Conservation (phyloP, 2,797 vertebrate genomes). For the Centroberyx gerrardi region DNA sequence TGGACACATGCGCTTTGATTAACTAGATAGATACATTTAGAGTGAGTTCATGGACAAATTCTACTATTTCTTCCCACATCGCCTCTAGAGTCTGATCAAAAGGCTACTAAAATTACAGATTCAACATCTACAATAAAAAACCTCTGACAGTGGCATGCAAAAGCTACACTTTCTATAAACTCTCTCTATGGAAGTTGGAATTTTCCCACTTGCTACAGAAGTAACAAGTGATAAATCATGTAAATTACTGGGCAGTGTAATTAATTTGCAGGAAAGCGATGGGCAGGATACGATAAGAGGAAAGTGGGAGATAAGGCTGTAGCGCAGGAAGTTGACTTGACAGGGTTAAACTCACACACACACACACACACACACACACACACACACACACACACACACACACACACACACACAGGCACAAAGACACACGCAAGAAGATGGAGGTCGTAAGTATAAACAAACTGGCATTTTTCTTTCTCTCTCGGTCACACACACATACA, state of each 20-base stretch:
- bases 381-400: background rate
- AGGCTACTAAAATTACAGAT: no score
- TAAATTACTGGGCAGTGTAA: background rate
- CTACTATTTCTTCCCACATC: no score
- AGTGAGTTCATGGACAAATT: no score
- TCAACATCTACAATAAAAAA: no score
- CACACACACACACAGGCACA: background rate
- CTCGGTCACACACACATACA: background rate
- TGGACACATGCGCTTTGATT: no score
- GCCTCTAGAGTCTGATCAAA: no score
- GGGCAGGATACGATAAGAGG: background rate
- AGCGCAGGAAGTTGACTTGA: background rate
- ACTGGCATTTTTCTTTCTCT: background rate
- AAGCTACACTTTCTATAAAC: background rate
- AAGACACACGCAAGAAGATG: background rate
- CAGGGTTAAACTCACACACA: background rate
- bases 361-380: background rate
- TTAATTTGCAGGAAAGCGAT: background rate
- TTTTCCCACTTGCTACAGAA: background rate
- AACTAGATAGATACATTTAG: no score
- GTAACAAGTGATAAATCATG: background rate
- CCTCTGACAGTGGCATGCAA: background rate
- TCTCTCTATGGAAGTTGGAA: background rate
- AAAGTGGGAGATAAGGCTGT: background rate
- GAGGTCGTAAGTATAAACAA: background rate